Evolutionary conservation across 2,797 vertebrate species (phyloP), one percentile per base, ranked within the genome.

Genomic region (Lutjanus campechanus): DNA sequence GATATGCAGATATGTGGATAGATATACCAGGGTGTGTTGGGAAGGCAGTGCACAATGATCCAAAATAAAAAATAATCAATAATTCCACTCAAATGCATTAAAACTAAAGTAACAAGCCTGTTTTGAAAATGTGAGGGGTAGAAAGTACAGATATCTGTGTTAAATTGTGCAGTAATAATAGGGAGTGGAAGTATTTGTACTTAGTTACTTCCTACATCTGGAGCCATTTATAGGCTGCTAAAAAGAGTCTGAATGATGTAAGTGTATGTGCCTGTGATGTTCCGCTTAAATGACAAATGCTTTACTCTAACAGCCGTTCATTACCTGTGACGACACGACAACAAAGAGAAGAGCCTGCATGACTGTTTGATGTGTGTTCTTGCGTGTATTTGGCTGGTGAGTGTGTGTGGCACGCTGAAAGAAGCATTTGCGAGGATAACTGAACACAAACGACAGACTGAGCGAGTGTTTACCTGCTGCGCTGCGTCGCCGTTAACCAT

Each of bases 401-500:
- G 29, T 36, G n/a, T 62, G 11, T 46, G 47, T 55, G 25, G 13
- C 59, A 66, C 62, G 79, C 11, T 73, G 64, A 74, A 55, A 74
- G 59, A 56, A 41, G 58, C 2, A 11, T 73, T 61, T 54, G 43
- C 19, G 20, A 36, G 19, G 20, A 41, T 25, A 41, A 29, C 13
- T 40, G 47, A 61, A 72, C 40, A 62, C 44, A 50, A 54, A 47
- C 0, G 22, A 62, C 50, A 64, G 55, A 55, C 11, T 7, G 63
- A 4, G 44, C n/a, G 65, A 15, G 16, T 29, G 95, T 76, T 92
- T 84, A 99, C 98, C 97, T 99, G 98, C 93, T 99, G 98, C 0
- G 97, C 95, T 54, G 96, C 97, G 19, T 99, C 98, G 69, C 97
- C 97, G 19, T 98, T 99, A 90, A 99, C 96, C 82, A 99, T 96